These are phyloP conservation scores for Tarsius wallacei DNA, from an alignment of 2,797 vertebrate genomes.

Conservation along the genomic window DNA sequence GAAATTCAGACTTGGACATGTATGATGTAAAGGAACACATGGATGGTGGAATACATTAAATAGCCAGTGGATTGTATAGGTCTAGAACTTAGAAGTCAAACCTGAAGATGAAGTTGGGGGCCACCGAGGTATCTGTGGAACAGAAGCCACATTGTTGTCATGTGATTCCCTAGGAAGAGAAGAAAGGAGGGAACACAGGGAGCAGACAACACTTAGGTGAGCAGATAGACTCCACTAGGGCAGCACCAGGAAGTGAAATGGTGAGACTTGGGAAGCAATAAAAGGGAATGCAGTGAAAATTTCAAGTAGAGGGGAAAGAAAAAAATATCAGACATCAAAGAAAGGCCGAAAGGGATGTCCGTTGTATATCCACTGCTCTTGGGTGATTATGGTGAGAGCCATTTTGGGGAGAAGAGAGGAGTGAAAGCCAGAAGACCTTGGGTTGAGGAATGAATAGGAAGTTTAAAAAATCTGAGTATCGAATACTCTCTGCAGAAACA, in stretches of 20 bases:
- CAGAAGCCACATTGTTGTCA: rapidly evolving
- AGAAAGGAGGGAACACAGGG: rapidly evolving
- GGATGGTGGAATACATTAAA: rapidly evolving
- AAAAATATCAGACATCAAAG: neutral
- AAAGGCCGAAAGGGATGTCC: rapidly evolving
- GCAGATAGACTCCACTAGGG: neutral
- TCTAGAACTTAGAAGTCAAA: neutral
- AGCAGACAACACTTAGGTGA: neutral
- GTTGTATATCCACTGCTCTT: rapidly evolving
- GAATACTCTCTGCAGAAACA: rapidly evolving
- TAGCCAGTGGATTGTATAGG: rapidly evolving
- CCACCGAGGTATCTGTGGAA: too few relatives aligned
- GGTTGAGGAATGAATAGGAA: neutral
- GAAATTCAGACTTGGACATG: neutral
- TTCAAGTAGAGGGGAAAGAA: neutral
- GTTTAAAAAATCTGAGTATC: rapidly evolving
- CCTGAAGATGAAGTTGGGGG: neutral
- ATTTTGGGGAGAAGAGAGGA: neutral
- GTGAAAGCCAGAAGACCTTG: too few relatives aligned
- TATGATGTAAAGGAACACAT: too few relatives aligned
- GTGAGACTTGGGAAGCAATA: neutral
- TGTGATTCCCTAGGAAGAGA: rapidly evolving
- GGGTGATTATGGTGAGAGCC: neutral
- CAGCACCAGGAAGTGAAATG: neutral
- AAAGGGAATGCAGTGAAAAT: rapidly evolving